Percentiles rank a stretch among this genome's conserved stretches.
These are phyloP conservation scores for Pinna nobilis DNA, from an alignment of 1,140 invertebrate genomes.

Conservation along the genomic window DNA sequence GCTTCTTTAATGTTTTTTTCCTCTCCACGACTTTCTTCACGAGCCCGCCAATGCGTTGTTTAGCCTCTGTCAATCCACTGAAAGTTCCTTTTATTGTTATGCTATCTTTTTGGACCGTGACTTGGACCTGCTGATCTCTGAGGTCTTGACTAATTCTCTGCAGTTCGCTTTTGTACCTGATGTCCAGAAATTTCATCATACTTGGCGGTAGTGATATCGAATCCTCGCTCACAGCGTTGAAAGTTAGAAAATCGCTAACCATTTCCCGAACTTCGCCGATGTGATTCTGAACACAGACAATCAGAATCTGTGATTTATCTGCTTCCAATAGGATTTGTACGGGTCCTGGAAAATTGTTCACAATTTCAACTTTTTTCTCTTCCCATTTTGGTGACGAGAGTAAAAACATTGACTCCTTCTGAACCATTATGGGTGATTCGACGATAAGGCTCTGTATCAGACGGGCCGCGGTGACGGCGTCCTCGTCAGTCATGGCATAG, in stretches of 20 bases:
- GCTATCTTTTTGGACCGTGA: constrained; percentile 2
- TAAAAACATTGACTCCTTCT: constrained; percentile 7
- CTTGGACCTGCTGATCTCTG: constrained; percentile 15
- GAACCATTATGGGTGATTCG: constrained; percentile 34
- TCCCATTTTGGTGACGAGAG: background rate
- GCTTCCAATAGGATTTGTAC: background rate
- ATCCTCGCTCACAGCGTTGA: constrained; percentile 30
- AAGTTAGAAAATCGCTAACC: constrained; percentile 29
- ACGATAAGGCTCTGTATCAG: constrained; percentile 23
- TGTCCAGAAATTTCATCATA: constrained; percentile 17
- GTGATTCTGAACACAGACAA: background rate
- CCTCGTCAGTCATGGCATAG: constrained; percentile 34
- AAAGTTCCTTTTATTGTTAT: constrained; percentile 32
- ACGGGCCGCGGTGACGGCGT: constrained; percentile 22
- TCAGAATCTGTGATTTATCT: background rate
- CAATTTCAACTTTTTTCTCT: background rate
- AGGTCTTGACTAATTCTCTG: constrained; percentile 3
- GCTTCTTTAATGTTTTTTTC: constrained; percentile 25
- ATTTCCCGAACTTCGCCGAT: constrained; percentile 19
- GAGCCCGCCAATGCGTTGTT: constrained; percentile 5
- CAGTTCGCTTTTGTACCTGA: background rate
- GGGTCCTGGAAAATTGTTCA: background rate
- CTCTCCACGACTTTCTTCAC: constrained; percentile 7
- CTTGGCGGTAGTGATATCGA: constrained; percentile 14
- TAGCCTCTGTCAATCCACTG: constrained; percentile 25